Evolutionary conservation across 2,797 vertebrate genomes (phyloP).

Genomic region (Xyrichtys novacula): DNA sequence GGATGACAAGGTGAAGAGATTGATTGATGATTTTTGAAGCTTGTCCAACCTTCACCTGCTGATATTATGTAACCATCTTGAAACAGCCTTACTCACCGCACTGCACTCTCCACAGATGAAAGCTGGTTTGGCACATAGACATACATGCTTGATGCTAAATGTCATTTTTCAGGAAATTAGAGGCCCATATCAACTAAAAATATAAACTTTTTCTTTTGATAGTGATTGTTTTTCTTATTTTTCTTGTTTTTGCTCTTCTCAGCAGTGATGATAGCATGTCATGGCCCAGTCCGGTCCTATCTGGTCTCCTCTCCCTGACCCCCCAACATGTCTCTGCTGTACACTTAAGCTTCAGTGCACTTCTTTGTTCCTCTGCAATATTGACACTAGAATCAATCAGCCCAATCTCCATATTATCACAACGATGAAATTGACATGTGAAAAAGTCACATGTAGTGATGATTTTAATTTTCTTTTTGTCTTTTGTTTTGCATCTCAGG

Average conservation of each 20-base stretch:
- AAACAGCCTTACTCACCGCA: conserved; percentile 11
- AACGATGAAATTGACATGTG: conserved; percentile 38
- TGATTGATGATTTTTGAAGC: conserved; percentile 33
- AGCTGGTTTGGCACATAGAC: background rate
- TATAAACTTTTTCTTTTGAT: conserved; percentile 7
- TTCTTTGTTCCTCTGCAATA: conserved; percentile 55
- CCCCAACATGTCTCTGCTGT: conserved; percentile 52
- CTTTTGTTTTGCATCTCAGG: conserved; percentile 83
- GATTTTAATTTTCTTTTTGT: conserved; percentile 13
- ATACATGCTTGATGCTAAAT: background rate
- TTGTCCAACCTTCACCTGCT: conserved; percentile 39
- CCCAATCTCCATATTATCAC: conserved; percentile 46
- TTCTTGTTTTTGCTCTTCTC: conserved; percentile 23
- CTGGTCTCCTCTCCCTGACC: conserved; percentile 28
- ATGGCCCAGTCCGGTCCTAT: conserved; percentile 21
- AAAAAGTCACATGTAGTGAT: conserved; percentile 53
- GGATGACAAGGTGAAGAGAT: conserved; percentile 16
- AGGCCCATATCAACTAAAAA: conserved; percentile 36
- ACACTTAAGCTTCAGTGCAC: conserved; percentile 61
- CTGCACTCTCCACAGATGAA: conserved; percentile 11
- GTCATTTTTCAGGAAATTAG: conserved; percentile 50
- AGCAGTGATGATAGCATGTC: conserved; percentile 40
- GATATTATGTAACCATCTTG: conserved; percentile 22
- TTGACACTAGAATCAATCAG: conserved; percentile 59
- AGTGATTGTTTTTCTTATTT: conserved; percentile 38